A percentile compares a stretch with the other conserved stretches of the same genome.
Conservation (phyloP, 2,888 invertebrate species). For the Acleris laterana region DNA sequence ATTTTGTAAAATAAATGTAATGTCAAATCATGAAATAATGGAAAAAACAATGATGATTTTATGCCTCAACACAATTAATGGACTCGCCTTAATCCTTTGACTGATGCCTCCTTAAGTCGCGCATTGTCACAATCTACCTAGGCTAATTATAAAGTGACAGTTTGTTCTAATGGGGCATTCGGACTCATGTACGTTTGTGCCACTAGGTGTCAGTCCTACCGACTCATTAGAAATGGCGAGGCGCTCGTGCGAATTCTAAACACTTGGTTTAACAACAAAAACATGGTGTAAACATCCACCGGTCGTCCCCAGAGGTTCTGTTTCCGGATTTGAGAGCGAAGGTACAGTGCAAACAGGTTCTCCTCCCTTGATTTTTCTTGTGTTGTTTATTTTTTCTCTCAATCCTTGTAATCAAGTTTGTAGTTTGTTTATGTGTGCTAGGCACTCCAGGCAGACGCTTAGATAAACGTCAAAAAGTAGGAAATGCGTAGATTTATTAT, state of each 20-base stretch:
- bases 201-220: no score
- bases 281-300: constrained; percentile 48
- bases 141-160: no score
- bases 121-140: no score
- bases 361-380: constrained; percentile 68
- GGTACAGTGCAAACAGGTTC: constrained; percentile 63
- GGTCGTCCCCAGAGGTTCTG: constrained; percentile 53
- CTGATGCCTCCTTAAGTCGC: no score
- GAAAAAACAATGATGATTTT: no score
- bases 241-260: constrained; percentile 3
- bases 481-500: neutral
- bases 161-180: no score
- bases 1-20: no score
- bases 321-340: constrained; percentile 58
- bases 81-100: no score
- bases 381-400: constrained; percentile 72
- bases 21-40: no score
- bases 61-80: no score
- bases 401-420: constrained; percentile 72
- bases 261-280: constrained; percentile 47
- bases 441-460: constrained; percentile 52
- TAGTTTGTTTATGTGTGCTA: constrained; percentile 60
- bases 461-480: constrained; percentile 41
- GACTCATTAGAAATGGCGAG: no score
- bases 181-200: no score